A percentile compares a stretch with the other conserved stretches of the same genome.
Evolutionary conservation across 1,140 invertebrate genomes (phyloP).

Genomic region (Hylyphantes graminicola): DNA sequence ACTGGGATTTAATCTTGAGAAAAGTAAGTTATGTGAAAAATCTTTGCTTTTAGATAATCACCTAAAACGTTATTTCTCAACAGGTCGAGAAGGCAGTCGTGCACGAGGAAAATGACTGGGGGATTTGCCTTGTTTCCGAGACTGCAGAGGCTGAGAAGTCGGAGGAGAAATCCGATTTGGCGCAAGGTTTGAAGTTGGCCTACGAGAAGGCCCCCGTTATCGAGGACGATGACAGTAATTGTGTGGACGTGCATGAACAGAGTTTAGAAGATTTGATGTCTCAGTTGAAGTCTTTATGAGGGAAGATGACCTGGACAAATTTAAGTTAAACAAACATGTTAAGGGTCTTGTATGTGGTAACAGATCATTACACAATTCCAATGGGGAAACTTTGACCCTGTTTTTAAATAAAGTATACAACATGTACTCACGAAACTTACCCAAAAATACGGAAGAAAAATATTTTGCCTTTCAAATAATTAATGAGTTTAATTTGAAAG

Average conservation of each 20-base stretch:
- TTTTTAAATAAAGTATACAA: too few relatives aligned
- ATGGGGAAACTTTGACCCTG: too few relatives aligned
- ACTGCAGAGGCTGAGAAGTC: conserved; percentile 71
- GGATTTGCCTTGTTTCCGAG: conserved; percentile 77
- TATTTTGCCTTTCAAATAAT: too few relatives aligned
- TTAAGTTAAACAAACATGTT: not conserved
- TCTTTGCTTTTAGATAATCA: conserved; percentile 69
- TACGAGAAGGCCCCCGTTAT: conserved; percentile 75
- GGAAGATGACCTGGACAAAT: not conserved
- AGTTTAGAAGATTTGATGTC: conserved; percentile 89
- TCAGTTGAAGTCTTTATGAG: conserved; percentile 79
- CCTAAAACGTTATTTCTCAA: too few relatives aligned
- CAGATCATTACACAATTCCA: too few relatives aligned
- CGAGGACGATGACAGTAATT: conserved; percentile 64
- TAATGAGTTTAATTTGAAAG: too few relatives aligned
- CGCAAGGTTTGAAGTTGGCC: conserved; percentile 75
- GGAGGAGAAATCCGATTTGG: conserved; percentile 67
- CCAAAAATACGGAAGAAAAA: too few relatives aligned
- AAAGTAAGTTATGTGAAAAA: conserved; percentile 63
- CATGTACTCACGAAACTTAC: too few relatives aligned
- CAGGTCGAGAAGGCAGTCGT: conserved; percentile 71
- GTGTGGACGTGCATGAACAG: conserved; percentile 67
- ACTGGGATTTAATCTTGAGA: too few relatives aligned
- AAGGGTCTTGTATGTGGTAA: too few relatives aligned
- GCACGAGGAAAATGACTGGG: conserved; percentile 94